Evolutionary conservation across 2,797 vertebrate species (phyloP).

Genomic region (Spondyliosoma cantharus): DNA sequence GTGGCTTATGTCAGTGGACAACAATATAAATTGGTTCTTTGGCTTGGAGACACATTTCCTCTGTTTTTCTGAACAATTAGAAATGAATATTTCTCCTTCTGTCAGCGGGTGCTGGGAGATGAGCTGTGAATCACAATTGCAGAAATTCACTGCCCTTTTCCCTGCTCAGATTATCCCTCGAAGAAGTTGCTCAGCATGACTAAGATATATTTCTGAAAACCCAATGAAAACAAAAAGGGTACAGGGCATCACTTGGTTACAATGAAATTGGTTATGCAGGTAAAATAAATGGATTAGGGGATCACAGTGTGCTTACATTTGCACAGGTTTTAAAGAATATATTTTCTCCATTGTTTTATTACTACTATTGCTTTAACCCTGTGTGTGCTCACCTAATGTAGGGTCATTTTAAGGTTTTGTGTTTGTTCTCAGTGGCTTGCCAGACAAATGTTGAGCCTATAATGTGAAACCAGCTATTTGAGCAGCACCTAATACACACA

Average conservation of each 20-base stretch:
- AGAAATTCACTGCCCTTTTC: conserved; percentile 19
- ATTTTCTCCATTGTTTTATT: neutral
- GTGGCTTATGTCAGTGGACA: neutral
- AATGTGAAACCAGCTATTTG: conserved; percentile 23
- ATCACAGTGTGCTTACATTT: neutral
- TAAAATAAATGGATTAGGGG: neutral
- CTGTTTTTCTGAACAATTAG: conserved; percentile 2
- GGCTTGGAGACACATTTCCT: neutral
- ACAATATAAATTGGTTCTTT: neutral
- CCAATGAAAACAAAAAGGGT: conserved; percentile 18
- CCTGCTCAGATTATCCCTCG: neutral
- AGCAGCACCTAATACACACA: conserved; percentile 8
- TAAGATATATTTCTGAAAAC: conserved; percentile 14
- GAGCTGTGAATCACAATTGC: conserved; percentile 6
- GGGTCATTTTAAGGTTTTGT: neutral
- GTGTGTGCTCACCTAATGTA: neutral
- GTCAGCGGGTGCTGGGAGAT: neutral
- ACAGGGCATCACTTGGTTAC: neutral
- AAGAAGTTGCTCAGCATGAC: neutral
- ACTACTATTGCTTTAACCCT: neutral
- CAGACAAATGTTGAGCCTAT: neutral
- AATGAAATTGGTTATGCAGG: neutral
- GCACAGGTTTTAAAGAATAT: neutral
- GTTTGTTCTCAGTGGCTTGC: neutral
- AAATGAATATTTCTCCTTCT: conserved; percentile 1